phyloP scores from a whole-genome alignment of 2,113 vertebrate genomes.

The Epinephelus moara region DNA sequence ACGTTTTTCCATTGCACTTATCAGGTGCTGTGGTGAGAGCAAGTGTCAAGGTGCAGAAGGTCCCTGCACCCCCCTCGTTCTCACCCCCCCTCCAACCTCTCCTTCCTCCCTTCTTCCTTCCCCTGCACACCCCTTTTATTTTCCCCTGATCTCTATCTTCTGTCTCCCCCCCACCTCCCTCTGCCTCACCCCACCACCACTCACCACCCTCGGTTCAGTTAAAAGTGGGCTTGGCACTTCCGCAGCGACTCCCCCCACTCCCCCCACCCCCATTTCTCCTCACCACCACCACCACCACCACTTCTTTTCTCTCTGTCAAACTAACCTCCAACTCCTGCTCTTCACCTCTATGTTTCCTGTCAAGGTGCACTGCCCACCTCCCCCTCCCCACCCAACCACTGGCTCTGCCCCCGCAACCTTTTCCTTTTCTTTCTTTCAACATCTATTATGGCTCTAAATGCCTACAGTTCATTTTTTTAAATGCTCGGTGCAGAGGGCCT shows the following conservation, averaged over 20 bases:
- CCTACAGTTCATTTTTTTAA: constrained; percentile 58
- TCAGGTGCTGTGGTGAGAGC: constrained; percentile 89
- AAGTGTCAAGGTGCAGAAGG: constrained; percentile 85
- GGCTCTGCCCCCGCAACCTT: constrained; percentile 71
- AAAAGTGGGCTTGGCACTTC: constrained; percentile 78
- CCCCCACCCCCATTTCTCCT: too few species aligned
- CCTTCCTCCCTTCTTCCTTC: constrained; percentile 64
- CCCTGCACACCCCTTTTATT: constrained; percentile 68
- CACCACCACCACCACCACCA: constrained; percentile 34
- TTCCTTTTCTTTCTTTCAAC: constrained; percentile 69
- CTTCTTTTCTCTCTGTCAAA: constrained; percentile 73
- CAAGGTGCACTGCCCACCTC: constrained; percentile 75
- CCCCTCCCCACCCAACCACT: constrained; percentile 28
- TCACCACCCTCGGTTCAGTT: constrained; percentile 73
- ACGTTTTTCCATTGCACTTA: constrained; percentile 91
- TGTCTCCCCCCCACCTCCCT: constrained; percentile 10
- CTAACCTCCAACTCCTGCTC: constrained; percentile 78
- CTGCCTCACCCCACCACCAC: constrained; percentile 36
- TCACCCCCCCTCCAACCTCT: constrained; percentile 28
- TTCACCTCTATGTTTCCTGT: constrained; percentile 81
- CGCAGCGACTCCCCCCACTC: background rate
- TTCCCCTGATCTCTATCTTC: constrained; percentile 75
- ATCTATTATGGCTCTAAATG: constrained; percentile 67
- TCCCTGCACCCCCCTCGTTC: constrained; percentile 43
- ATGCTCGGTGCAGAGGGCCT: constrained; percentile 43